Conservation (phyloP, 1,140 invertebrate species). For the Agrilus planipennis region DNA sequence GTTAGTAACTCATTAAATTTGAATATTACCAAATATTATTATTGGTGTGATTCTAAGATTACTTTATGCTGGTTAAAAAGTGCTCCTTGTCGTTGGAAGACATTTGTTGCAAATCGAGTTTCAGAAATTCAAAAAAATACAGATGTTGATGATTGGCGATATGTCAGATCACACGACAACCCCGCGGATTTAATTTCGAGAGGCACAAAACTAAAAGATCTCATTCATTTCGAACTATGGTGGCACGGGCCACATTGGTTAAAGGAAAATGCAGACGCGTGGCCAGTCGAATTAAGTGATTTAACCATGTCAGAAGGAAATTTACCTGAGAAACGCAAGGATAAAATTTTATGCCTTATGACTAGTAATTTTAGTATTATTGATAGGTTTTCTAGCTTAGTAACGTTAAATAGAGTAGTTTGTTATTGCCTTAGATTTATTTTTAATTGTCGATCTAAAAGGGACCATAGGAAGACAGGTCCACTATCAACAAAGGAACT, state of each 20-base stretch:
- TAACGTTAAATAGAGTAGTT: not conserved
- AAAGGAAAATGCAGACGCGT: not conserved
- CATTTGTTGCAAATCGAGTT: conserved; percentile 31
- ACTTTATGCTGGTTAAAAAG: conserved; percentile 30
- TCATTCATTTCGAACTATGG: conserved; percentile 27
- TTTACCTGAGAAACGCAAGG: not conserved
- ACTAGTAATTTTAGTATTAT: not conserved
- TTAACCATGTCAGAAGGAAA: not conserved
- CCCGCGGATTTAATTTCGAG: conserved; percentile 25
- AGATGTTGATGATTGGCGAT: conserved; percentile 13
- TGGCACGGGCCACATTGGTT: conserved; percentile 19
- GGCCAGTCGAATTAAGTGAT: not conserved
- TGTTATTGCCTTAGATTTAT: not conserved
- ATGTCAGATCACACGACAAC: conserved; percentile 20
- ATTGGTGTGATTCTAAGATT: conserved; percentile 33
- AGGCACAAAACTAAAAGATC: conserved; percentile 11
- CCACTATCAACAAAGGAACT: not conserved
- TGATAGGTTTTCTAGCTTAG: not conserved
- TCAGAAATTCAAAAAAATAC: conserved; percentile 24
- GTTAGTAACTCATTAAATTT: conserved; percentile 13
- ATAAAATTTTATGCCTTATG: not conserved
- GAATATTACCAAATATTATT: conserved; percentile 13
- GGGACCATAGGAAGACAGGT: not conserved
- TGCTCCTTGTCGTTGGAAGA: conserved; percentile 23
- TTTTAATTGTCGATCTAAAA: not conserved